Evolutionary conservation across 2,888 invertebrate genomes (phyloP), one percentile per base, ranked within the genome.

Genomic region (Liposcelis brunnea): DNA sequence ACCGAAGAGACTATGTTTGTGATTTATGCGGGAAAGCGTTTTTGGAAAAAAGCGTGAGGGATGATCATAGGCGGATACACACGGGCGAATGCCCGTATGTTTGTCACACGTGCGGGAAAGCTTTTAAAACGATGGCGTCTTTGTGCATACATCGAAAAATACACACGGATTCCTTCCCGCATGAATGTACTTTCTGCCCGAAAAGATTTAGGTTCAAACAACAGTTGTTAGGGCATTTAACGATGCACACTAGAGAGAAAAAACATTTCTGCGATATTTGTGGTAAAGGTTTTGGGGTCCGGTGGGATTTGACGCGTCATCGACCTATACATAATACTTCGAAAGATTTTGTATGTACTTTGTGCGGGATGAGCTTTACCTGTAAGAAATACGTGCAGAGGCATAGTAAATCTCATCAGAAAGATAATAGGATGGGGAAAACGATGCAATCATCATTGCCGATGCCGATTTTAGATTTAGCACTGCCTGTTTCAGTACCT

Each of bases 161-260:
- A 8, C 52, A 52, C 40, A 50, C 50, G 33, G 46, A 51, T 40
- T 42, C 19, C 19, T 34, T 31, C 6, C 67, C 71, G 34, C 67
- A 70, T 55, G 53, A 50, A 4, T 76, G 77, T 54, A 50, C 57
- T 3, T 50, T 57, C 11, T 76, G 76, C 56, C 64, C 63, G 6
- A 64, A 61, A 47, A 58, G 65, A 26, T 75, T 74, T 55, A 60
- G 72, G 1, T 55, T 40, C 51, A 33, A 55, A 54, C 43, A 47
- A 47, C 48, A 49, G 14, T 31, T 50, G n/a, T 43, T 45, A 11
- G 49, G 48, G 2, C 51, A 52, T 42, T 42, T 52, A 18, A 47
- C 47, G 14, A 46, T 48, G 8, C 52, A 52, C 38, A 49, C 49
- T 5, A 51, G 52, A 7, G 51, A 50, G 3, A 47, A 48, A 7